phyloP scores from a whole-genome alignment of 2,888 invertebrate genomes.

The Globia sparganii region DNA sequence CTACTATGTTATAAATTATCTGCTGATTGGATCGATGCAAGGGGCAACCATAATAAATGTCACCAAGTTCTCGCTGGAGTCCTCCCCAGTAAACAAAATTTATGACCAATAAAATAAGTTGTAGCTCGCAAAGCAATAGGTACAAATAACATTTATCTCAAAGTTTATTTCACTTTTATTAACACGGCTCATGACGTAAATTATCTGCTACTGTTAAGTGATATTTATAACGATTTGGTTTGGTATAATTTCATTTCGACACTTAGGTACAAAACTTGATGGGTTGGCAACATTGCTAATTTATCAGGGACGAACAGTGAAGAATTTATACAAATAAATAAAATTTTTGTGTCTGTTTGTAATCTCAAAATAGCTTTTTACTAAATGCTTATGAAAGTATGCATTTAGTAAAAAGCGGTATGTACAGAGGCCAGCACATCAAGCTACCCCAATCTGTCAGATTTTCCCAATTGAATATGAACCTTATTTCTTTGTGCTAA shows the following conservation, averaged over 20 bases:
- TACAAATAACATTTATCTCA: conserved; percentile 56
- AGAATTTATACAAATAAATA: background rate
- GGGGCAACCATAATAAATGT: conserved; percentile 25
- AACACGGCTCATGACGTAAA: conserved; percentile 52
- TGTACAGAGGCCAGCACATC: no score
- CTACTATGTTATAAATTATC: background rate
- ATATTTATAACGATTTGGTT: conserved; percentile 49
- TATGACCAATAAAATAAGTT: conserved; percentile 55
- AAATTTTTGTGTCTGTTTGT: background rate
- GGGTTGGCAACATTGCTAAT: conserved; percentile 59
- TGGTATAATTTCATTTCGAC: conserved; percentile 54
- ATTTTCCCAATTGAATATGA: no score
- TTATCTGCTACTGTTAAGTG: conserved; percentile 64
- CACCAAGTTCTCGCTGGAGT: background rate
- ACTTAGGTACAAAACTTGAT: conserved; percentile 58
- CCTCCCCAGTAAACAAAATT: conserved; percentile 41
- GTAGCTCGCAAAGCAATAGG: conserved; percentile 43
- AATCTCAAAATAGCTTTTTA: background rate
- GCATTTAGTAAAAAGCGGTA: no score
- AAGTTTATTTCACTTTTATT: conserved; percentile 51
- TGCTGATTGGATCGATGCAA: conserved; percentile 11
- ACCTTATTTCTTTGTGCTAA: no score
- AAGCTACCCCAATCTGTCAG: no score
- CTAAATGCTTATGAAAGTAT: no score
- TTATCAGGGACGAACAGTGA: conserved; percentile 35